Base-by-base conservation (phyloP, 92 coral and sea anemone genomes). In the Actinostola sp. region DNA sequence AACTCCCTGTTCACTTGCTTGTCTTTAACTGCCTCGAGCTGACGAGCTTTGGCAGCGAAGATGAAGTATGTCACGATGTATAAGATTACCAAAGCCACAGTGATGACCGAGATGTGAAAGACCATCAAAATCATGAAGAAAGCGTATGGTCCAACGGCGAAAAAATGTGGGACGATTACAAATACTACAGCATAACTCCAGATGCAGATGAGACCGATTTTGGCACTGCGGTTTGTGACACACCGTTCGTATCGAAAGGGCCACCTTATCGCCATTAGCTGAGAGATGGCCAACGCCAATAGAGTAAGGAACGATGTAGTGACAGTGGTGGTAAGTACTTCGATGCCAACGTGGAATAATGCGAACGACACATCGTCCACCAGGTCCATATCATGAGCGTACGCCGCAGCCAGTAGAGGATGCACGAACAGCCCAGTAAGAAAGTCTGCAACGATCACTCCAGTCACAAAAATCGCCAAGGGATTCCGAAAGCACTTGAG, bases 261-360 rank as follows among this genome's bases (percentile, higher is more conserved):
- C 12, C 66, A 61, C 30, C 43, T 54, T 13, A 90, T 62, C 20
- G 85, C 79, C 24, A 90, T 52, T 46, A 82, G 63, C 78, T 90
- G 92, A 24, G 81, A 73, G 5, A 84, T 66, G 0, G 89, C 88
- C 57, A 90, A 56, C 12, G 86, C 87, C 15, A 86, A 38, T 39
- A 90, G 67, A 60, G 85, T 84, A 39, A 87, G 80, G 44, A 87
- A 87, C 7, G 97, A 90, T n/a, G 76, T 73, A 31, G 70, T 90
- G 46, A 90, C 57, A n/a, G 86, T 87, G 35, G 84, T 64, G 26
- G 63, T 70, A 5, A 24, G 62, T 1, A 64, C 66, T 9, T 75
- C 38, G 51, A 60, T 25, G 15, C 32, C 63, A 30, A 35, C 27
- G 39, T 57, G 63, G 20, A 27, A 57, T 3, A 29, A 1, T 30